Evolutionary conservation across 2,113 vertebrate genomes (phyloP).

Genomic region (Geothlypis trichas): DNA sequence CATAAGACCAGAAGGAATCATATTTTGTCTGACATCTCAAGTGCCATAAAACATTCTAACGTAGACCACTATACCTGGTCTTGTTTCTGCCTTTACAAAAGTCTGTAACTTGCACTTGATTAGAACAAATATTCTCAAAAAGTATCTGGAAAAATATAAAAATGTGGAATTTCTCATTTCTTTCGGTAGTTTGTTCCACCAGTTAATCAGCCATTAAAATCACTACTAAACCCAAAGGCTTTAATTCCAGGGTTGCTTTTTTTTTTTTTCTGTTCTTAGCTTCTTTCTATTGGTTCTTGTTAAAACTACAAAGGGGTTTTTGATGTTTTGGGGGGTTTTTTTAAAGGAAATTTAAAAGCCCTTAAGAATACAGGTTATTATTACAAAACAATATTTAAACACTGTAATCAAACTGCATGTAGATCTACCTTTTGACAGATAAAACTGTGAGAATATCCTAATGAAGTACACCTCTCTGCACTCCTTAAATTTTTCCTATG

Average conservation of each 20-base stretch:
- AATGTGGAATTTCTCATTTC: background rate
- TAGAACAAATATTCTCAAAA: background rate
- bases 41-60: background rate
- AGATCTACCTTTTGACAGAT: background rate
- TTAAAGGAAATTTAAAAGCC: accelerated
- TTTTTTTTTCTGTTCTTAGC: background rate
- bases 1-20: background rate
- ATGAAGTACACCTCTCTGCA: background rate
- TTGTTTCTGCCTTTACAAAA: background rate
- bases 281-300: background rate
- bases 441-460: background rate
- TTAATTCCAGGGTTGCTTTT: background rate
- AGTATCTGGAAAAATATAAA: background rate
- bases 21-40: background rate
- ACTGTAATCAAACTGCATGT: background rate
- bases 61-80: background rate
- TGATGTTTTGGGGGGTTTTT: background rate
- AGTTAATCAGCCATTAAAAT: background rate
- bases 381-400: background rate
- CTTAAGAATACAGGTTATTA: background rate
- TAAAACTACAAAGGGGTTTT: background rate
- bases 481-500: background rate
- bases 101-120: background rate
- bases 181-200: background rate
- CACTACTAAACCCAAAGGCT: background rate